Evolutionary conservation across 2,888 invertebrate species (phyloP).

Genomic region (Lottia gigantea): DNA sequence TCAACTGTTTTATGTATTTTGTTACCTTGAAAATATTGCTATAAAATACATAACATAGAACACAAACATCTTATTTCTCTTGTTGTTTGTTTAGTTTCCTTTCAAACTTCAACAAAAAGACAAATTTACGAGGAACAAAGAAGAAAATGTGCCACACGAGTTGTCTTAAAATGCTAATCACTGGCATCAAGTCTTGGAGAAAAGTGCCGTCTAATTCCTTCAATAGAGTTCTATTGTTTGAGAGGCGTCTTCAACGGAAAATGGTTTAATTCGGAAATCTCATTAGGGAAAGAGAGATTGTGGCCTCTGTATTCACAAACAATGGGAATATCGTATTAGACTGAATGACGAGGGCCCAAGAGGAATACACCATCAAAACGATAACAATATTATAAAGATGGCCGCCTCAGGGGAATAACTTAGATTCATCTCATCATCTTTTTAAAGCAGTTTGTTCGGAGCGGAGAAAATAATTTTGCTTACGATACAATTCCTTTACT

Average conservation of each 20-base stretch:
- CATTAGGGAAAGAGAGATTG: conserved; percentile 34
- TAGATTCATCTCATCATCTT: conserved; percentile 7
- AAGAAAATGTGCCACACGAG: conserved; percentile 1
- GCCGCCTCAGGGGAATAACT: conserved; percentile 1
- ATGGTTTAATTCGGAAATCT: conserved; percentile 43
- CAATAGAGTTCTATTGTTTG: conserved; percentile 36
- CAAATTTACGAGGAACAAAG: conserved; percentile 2
- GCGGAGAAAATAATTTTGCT: too few species aligned
- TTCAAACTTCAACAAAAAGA: background rate
- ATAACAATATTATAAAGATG: conserved; percentile 11
- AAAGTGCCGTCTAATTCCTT: conserved; percentile 36
- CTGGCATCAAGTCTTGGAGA: conserved; percentile 30
- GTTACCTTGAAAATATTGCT: too few species aligned
- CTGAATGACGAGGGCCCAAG: conserved; percentile 1
- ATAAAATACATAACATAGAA: too few species aligned
- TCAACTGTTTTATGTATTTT: too few species aligned
- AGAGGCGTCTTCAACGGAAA: conserved; percentile 21
- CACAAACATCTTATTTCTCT: background rate
- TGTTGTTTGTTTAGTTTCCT: conserved; percentile 2
- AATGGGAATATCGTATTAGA: conserved; percentile 36
- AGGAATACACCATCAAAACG: conserved; percentile 11
- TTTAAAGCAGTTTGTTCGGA: background rate
- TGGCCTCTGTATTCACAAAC: conserved; percentile 31
- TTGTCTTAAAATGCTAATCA: conserved; percentile 39
- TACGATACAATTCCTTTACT: too few species aligned